Evolutionary conservation across 1,140 invertebrate species (phyloP), one percentile per base, ranked within the genome.

Genomic region (Amphibalanus amphitrite): DNA sequence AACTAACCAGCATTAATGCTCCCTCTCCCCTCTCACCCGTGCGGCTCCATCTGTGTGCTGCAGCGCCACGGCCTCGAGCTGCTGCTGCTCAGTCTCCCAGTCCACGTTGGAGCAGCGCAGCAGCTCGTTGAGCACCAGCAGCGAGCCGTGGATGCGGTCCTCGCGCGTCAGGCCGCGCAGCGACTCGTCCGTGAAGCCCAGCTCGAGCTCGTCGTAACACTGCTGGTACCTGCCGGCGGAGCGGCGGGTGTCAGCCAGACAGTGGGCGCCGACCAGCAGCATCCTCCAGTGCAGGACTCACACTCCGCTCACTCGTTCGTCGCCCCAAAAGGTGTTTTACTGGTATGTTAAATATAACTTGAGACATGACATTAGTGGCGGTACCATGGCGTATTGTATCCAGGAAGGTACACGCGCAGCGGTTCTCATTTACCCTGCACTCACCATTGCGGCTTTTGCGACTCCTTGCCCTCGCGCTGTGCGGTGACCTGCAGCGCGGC

Each of bases 21-120:
- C n/a, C n/a, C n/a, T n/a, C 79, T 98, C 95, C 78, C 98, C 97
- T 79, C 97, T 97, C 65, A 94, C 84, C 70, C 93, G 92, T 83
- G 96, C 92, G 20, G 95, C 95, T 71, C 93, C 95, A 81, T 96
- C 89, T 80, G 98, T 93, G 47, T 98, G 80, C 79, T 98, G 95
- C 3, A 92, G 95, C 15, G 98, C 81, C 75, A 97, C 88, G 83
- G 97, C 74, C 28, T 81, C 78, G 1, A 95, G 78, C n/a, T 84
- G 82, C 70, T 87, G 87, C 74, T 93, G 91, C 73, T 88, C 86
- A 28, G 85, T 84, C 78, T 95, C 96, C 87, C 93, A 95, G 69
- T 87, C 85, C 3, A 90, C 86, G 82, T 98, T 96, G 69, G 92
- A 91, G 78, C 93, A 95, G 73, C 95, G 82, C 1, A 99, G 82